Evolutionary conservation across 2,888 invertebrate species (phyloP), one percentile per base, ranked within the genome.

Genomic region (Oscheius onirici): DNA sequence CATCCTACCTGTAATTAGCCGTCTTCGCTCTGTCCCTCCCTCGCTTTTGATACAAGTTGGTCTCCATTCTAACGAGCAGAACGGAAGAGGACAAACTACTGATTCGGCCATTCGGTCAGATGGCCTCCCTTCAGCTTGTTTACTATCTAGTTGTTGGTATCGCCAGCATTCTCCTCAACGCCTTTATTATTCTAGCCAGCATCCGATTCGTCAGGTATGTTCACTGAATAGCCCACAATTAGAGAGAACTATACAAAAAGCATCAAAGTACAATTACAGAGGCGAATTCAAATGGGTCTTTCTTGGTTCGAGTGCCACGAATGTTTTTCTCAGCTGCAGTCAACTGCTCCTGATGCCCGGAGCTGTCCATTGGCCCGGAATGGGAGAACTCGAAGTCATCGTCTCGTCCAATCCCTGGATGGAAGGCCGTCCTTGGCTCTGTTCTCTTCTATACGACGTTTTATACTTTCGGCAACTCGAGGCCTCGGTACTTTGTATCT

Each of bases 271-370:
- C n/a, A n/a, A n/a, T 58, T 44, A 3, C 57, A 69, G 69, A 58
- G 69, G 69, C 3, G 69, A 69, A 26, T 69, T 69, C 49, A 69
- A 69, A 20, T 69, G 69, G 69, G 60, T 60, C n/a, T 69, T 69
- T 26, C n/a, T 69, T 6, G 69, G 58, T 1, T 58, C 58, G 3
- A 24, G 46, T 22, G 34, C 44, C 11, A 58, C 69, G 22, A 69
- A 69, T 44, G 44, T 69, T 11, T 28, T 69, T 0, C 46, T 69
- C 3, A 49, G 57, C 41, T 43, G 20, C n/a, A 58, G 49, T 11
- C 69, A 69, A 34, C 17, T 57, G 0, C 34, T 60, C 20, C n/a
- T 69, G 28, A 69, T 69, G 69, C 69, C 69, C 1, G 54, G 51
- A 20, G 46, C 54, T 8, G 24, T 57, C 10, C 15, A 69, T 20